A percentile compares a stretch with the other conserved stretches of the same genome.
Conservation (phyloP, 2,888 invertebrate genomes). For the Sturmia bella region DNA sequence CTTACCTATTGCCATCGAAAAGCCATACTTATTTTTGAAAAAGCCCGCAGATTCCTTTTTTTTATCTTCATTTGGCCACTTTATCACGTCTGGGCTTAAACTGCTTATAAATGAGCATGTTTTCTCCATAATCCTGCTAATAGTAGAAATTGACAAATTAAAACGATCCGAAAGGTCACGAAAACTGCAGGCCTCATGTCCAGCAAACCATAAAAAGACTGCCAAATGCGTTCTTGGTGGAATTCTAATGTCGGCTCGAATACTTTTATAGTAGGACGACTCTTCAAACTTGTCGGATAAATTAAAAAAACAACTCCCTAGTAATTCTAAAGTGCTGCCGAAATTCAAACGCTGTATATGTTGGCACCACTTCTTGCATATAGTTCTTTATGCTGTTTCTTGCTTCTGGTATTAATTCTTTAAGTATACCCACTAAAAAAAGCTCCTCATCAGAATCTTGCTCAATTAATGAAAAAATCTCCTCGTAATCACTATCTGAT, state of each 20-base stretch:
- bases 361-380: constrained; percentile 23
- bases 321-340: constrained; percentile 30
- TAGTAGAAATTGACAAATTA: constrained; percentile 7
- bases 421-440: too few relatives aligned
- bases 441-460: too few relatives aligned
- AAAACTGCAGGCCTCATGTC: constrained; percentile 48
- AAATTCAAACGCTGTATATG: constrained; percentile 16
- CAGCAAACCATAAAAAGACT: constrained; percentile 51
- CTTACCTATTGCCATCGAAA: constrained; percentile 42
- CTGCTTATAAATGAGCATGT: constrained; percentile 31
- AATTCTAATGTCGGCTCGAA: constrained; percentile 29
- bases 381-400: constrained; percentile 9
- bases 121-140: constrained; percentile 17
- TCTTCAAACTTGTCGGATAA: constrained; percentile 23
- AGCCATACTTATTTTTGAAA: constrained; percentile 38
- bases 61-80: constrained; percentile 48
- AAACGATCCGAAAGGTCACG: constrained; percentile 34
- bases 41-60: constrained; percentile 29
- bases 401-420: too few relatives aligned
- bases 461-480: too few relatives aligned
- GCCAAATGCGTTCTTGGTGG: constrained; percentile 2
- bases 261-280: constrained; percentile 11
- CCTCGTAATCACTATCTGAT: too few relatives aligned
- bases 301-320: constrained; percentile 17
- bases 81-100: constrained; percentile 43